These are phyloP conservation scores for Carettochelys insculpta DNA, from an alignment of 2,113 vertebrate genomes.

Conservation along the genomic window DNA sequence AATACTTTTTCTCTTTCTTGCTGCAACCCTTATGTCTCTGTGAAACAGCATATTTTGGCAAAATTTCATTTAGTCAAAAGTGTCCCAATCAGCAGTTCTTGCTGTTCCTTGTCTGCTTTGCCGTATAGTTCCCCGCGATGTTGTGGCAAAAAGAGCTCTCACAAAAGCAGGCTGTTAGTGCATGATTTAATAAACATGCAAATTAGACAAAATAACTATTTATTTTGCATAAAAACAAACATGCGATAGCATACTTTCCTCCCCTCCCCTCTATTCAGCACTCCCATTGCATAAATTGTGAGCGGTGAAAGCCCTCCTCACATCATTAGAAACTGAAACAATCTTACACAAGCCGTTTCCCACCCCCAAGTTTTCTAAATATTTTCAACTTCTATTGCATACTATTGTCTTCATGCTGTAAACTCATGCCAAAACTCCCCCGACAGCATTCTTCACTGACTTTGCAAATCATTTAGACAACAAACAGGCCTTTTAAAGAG, in stretches of 20 bases:
- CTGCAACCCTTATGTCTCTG: not conserved
- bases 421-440: slow-evolving; percentile 61
- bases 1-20: slow-evolving; percentile 24
- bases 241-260: not conserved
- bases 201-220: not conserved
- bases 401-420: slow-evolving; percentile 43
- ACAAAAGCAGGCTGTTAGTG: not conserved
- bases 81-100: not conserved
- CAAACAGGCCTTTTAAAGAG: slow-evolving; percentile 55
- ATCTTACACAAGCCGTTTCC: slow-evolving; percentile 49
- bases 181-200: not conserved
- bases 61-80: not conserved
- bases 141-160: not conserved
- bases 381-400: slow-evolving; percentile 61
- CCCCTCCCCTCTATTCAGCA: not conserved
- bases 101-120: not conserved
- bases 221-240: not conserved
- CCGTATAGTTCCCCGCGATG: not conserved
- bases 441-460: slow-evolving; percentile 56
- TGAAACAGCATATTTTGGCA: not conserved
- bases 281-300: not conserved
- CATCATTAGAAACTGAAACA: slow-evolving; percentile 48
- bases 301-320: not conserved
- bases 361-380: slow-evolving; percentile 68
- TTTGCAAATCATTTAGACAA: slow-evolving; percentile 48